Percentiles rank a stretch among this genome's conserved stretches.
Conservation (phyloP, 2,797 vertebrate genomes). For the Phalanger gymnotis region DNA sequence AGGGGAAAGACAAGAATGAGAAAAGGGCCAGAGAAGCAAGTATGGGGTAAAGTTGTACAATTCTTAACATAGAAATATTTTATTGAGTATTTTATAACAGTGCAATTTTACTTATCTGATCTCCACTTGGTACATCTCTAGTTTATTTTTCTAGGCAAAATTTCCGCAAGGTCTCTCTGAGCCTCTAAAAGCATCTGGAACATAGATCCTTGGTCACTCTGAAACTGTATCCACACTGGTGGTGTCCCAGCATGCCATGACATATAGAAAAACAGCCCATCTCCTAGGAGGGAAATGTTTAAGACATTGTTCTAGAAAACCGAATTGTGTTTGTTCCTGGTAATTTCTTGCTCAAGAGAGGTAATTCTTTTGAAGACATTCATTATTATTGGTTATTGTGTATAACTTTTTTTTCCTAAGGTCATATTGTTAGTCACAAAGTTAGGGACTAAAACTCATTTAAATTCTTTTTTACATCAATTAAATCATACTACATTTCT, state of each 20-base stretch:
- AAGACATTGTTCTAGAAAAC: background rate
- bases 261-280: background rate
- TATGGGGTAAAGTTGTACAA: background rate
- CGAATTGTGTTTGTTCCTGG: background rate
- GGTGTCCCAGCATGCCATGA: background rate
- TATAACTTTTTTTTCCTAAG: background rate
- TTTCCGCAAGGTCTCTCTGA: background rate
- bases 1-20: background rate
- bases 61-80: background rate
- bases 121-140: background rate
- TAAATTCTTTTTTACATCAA: background rate
- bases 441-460: background rate
- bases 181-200: background rate
- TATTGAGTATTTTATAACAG: background rate
- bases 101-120: background rate
- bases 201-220: background rate
- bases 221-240: background rate
- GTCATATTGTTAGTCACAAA: background rate
- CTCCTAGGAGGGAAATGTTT: background rate
- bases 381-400: background rate
- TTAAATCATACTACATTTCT: background rate
- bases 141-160: background rate
- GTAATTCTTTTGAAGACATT: background rate
- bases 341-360: background rate
- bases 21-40: background rate